Conservation (phyloP, 2,113 vertebrate species). For the Rhinopithecus roxellana region DNA sequence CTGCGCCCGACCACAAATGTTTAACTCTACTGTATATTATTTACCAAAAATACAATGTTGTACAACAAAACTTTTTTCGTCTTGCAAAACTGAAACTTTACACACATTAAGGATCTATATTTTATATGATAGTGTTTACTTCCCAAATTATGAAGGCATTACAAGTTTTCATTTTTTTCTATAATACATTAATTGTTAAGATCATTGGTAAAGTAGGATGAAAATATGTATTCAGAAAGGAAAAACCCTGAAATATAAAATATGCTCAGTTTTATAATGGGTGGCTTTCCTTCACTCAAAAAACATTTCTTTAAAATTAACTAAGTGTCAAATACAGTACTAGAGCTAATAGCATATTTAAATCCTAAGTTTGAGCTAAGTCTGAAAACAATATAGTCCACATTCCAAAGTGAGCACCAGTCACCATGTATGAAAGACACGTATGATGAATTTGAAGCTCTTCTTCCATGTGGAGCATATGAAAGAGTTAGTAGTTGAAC, state of each 20-base stretch:
- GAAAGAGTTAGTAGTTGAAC: not conserved
- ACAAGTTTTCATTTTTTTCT: not conserved
- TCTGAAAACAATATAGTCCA: not conserved
- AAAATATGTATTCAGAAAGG: not conserved
- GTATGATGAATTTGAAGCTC: not conserved
- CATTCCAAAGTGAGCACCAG: not conserved
- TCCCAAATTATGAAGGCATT: rapidly evolving
- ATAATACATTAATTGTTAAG: not conserved
- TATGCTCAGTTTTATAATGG: not conserved
- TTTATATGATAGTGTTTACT: not conserved
- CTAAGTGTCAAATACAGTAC: not conserved
- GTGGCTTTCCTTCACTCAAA: not conserved
- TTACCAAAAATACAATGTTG: not conserved
- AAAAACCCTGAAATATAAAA: not conserved
- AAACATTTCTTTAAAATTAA: not conserved
- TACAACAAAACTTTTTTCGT: not conserved
- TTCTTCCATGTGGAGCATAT: not conserved
- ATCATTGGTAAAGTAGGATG: not conserved
- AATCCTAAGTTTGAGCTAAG: not conserved
- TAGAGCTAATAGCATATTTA: not conserved
- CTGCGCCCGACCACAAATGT: not conserved
- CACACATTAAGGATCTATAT: not conserved
- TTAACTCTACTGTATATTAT: not conserved
- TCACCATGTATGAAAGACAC: not conserved
- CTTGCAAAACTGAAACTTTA: not conserved